Evolutionary conservation across 92 coral and sea anemone species (phyloP).

Genomic region (Actinostola sp.): DNA sequence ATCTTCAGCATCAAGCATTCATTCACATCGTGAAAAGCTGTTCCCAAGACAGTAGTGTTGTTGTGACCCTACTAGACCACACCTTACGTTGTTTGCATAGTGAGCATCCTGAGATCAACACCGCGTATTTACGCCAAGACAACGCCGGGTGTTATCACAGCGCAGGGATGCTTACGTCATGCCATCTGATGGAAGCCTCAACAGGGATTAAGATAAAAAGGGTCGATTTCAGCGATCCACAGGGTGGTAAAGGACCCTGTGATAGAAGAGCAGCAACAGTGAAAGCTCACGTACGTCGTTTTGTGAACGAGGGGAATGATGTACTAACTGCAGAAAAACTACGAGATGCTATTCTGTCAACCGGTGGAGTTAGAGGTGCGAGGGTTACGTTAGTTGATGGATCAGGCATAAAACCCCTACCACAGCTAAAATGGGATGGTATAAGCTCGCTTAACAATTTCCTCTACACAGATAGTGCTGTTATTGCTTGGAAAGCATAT

Average conservation of each 20-base stretch:
- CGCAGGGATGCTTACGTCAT: conserved; percentile 1
- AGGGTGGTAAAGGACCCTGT: conserved; percentile 19
- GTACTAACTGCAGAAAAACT: not conserved
- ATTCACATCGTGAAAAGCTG: not conserved
- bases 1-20: not conserved
- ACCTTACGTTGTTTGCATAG: not conserved
- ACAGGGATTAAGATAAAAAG: not conserved
- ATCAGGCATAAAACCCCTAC: not conserved
- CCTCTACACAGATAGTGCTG: not conserved
- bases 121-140: conserved; percentile 8
- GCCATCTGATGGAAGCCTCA: not conserved
- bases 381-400: not conserved
- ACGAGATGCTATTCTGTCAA: not conserved
- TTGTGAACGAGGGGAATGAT: not conserved
- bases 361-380: conserved; percentile 1
- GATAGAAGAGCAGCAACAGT: conserved; percentile 21
- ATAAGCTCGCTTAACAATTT: conserved; percentile 6
- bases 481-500: conserved; percentile 9
- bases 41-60: not conserved
- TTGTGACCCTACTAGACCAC: conserved; percentile 12
- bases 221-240: conserved; percentile 26
- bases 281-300: conserved; percentile 11
- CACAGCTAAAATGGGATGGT: not conserved
- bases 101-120: conserved; percentile 14
- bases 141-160: conserved; percentile 19